phyloP scores from a whole-genome alignment of 2,113 vertebrate genomes.

The Python bivittatus region DNA sequence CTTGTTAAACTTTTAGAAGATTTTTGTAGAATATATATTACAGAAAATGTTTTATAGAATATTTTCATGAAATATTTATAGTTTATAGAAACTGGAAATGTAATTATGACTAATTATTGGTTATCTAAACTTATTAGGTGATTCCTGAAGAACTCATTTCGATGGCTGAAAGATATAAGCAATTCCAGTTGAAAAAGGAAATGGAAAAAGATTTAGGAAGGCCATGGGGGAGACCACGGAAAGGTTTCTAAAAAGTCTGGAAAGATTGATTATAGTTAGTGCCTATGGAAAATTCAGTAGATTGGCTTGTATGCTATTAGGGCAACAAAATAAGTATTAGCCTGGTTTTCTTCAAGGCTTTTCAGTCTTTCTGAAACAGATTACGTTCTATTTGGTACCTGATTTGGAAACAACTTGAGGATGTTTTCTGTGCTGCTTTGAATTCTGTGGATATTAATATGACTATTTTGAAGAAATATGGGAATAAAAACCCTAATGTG shows the following conservation, averaged over 20 bases:
- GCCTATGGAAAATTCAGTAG: background rate
- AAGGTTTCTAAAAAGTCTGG: constrained; percentile 36
- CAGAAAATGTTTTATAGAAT: background rate
- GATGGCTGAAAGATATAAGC: constrained; percentile 89
- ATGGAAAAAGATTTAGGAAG: constrained; percentile 70
- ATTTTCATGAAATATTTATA: background rate
- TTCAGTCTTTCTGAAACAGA: background rate
- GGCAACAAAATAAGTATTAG: background rate
- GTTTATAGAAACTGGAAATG: background rate
- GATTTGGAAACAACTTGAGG: background rate
- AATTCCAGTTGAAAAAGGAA: constrained; percentile 76
- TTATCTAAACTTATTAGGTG: constrained; percentile 71
- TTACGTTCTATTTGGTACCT: background rate
- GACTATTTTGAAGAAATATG: background rate
- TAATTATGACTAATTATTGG: background rate
- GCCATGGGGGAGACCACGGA: constrained; percentile 51
- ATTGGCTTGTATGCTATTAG: background rate
- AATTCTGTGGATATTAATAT: background rate
- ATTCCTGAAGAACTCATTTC: constrained; percentile 83
- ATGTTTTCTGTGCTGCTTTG: background rate
- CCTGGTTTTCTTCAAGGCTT: background rate
- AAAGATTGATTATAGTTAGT: constrained; percentile 23
- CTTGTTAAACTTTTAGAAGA: background rate
- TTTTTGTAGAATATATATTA: background rate
- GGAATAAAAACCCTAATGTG: background rate